These are phyloP conservation scores for Butastur rufipennis DNA, from an alignment of 2,113 vertebrate genomes.

Conservation along the genomic window DNA sequence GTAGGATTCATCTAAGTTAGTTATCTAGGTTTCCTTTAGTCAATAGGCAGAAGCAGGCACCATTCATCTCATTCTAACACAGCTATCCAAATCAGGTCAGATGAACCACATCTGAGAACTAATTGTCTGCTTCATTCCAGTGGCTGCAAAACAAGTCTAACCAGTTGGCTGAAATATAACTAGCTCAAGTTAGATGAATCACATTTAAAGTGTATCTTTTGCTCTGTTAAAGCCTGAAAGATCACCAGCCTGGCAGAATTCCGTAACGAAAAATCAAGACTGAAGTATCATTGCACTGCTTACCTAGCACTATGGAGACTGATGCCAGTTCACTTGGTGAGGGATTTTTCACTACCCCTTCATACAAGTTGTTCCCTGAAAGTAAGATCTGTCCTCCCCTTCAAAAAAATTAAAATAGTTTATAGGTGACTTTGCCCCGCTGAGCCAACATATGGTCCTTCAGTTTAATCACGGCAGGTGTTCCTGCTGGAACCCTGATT, in stretches of 20 bases:
- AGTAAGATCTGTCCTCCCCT: not conserved
- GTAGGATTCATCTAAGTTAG: not conserved
- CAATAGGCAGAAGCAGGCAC: not conserved
- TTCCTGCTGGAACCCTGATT: not conserved
- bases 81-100: not conserved
- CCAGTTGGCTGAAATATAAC: not conserved
- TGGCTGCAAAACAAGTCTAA: not conserved
- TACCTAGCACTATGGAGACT: not conserved
- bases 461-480: not conserved
- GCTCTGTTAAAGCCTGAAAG: conserved; percentile 20
- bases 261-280: not conserved
- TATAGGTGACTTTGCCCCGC: conserved; percentile 60
- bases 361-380: not conserved
- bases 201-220: not conserved
- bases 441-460: conserved; percentile 16
- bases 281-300: not conserved
- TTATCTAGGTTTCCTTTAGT: not conserved
- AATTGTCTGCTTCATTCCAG: not conserved
- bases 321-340: not conserved
- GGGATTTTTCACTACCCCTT: not conserved
- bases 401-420: not conserved
- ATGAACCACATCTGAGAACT: not conserved
- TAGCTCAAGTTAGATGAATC: not conserved
- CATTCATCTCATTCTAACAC: not conserved
- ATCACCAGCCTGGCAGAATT: not conserved